A percentile compares a stretch with the other conserved stretches of the same genome.
Evolutionary conservation across 2,888 invertebrate species (phyloP).

Genomic region (Xestia ashworthii): DNA sequence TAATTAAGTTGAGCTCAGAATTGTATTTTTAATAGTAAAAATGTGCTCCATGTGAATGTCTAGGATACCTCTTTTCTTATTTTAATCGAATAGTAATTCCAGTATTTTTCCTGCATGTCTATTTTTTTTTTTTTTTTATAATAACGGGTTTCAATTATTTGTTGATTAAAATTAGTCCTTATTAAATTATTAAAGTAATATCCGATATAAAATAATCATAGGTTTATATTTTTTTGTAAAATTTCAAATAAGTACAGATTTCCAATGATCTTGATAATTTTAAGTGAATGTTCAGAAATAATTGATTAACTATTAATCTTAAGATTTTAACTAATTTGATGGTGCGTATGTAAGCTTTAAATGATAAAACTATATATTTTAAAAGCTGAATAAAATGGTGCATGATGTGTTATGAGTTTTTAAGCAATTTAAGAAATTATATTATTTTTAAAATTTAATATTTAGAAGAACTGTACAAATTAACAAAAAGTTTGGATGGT

Average conservation of each 20-base stretch:
- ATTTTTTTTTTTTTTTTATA: background rate
- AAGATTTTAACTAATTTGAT: slow-evolving; percentile 54
- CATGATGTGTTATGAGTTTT: slow-evolving; percentile 69
- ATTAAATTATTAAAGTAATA: slow-evolving; percentile 27
- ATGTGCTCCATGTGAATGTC: background rate
- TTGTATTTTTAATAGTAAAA: background rate
- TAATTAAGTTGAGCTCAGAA: no score
- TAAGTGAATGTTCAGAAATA: slow-evolving; percentile 43
- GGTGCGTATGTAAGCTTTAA: slow-evolving; percentile 71
- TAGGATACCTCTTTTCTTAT: background rate
- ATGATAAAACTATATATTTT: slow-evolving; percentile 56
- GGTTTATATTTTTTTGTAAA: slow-evolving; percentile 23
- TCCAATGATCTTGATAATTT: slow-evolving; percentile 75
- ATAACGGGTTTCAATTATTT: slow-evolving; percentile 12
- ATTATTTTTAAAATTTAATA: slow-evolving; percentile 34
- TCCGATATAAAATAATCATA: slow-evolving; percentile 27
- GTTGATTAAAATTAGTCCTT: background rate
- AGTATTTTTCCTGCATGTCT: background rate
- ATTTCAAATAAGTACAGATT: slow-evolving; percentile 61
- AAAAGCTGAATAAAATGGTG: slow-evolving; percentile 85
- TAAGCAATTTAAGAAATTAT: slow-evolving; percentile 35
- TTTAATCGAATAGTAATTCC: slow-evolving; percentile 6
- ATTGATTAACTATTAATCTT: slow-evolving; percentile 64
- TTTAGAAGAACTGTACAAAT: slow-evolving; percentile 63
- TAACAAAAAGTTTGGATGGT: slow-evolving; percentile 69